phyloP scores from a whole-genome alignment of 2,113 vertebrate species.

The Oncorhynchus mykiss region DNA sequence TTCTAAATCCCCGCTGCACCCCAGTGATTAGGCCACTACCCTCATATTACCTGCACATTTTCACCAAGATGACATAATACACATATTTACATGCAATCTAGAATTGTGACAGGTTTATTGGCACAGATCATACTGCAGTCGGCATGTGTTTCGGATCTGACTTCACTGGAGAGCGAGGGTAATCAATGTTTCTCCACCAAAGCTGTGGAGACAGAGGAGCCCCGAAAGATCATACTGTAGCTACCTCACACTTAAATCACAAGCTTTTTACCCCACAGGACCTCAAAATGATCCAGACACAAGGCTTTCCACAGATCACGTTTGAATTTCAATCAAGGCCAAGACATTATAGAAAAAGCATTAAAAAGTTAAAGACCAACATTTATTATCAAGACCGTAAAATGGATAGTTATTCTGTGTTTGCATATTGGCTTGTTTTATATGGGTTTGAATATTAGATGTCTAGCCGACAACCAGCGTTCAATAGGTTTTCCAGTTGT shows the following conservation, averaged over 20 bases:
- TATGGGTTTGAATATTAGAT: too few relatives aligned
- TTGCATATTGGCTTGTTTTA: too few relatives aligned
- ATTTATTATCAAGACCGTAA: too few relatives aligned
- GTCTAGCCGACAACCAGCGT: too few relatives aligned
- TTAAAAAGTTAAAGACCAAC: too few relatives aligned
- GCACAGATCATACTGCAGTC: conserved; percentile 58
- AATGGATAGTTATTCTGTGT: too few relatives aligned
- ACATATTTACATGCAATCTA: conserved; percentile 50
- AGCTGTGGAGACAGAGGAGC: too few relatives aligned
- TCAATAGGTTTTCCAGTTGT: too few relatives aligned
- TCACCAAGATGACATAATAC: conserved; percentile 62
- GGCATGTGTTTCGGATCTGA: conserved; percentile 66
- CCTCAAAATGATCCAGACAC: conserved; percentile 56
- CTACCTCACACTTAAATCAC: conserved; percentile 67
- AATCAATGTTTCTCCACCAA: conserved; percentile 56
- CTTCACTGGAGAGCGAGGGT: conserved; percentile 31
- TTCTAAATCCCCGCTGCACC: conserved; percentile 50
- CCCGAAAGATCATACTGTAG: conserved; percentile 51
- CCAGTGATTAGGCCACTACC: conserved; percentile 17
- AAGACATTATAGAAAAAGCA: too few relatives aligned
- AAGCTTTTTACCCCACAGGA: conserved; percentile 43
- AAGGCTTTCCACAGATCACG: conserved; percentile 31
- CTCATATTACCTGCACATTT: conserved; percentile 39
- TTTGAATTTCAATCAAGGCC: too few relatives aligned
- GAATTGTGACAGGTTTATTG: conserved; percentile 51